A percentile compares a stretch with the other conserved stretches of the same genome.
phyloP scores from a whole-genome alignment of 2,888 invertebrate species.

The Heliconius ethilla region DNA sequence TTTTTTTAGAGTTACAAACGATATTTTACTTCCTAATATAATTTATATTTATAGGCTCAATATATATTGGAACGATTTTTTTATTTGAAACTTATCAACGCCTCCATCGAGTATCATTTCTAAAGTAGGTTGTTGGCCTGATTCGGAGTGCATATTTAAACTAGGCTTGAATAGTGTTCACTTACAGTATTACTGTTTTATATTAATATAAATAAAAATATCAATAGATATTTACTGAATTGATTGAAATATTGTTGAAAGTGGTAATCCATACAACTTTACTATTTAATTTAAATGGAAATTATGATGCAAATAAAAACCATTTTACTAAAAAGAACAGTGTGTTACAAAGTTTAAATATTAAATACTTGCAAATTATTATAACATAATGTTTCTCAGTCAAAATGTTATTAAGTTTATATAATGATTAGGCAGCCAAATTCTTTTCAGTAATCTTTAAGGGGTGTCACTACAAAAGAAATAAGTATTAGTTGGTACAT shows the following conservation, averaged over 20 bases:
- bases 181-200: constrained; percentile 17
- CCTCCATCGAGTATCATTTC: constrained; percentile 10
- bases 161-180: constrained; percentile 27
- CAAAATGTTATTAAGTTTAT: background rate
- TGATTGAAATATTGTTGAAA: background rate
- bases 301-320: background rate
- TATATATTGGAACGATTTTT: background rate
- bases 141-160: constrained; percentile 29
- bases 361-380: background rate
- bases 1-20: constrained; percentile 24
- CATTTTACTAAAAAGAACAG: no score
- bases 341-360: background rate
- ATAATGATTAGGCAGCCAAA: background rate
- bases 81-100: constrained; percentile 20
- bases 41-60: constrained; percentile 7
- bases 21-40: constrained; percentile 17
- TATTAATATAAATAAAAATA: constrained; percentile 5
- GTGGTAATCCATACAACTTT: background rate
- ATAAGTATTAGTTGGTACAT: background rate
- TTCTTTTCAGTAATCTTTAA: background rate
- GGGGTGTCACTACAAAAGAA: background rate
- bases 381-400: background rate
- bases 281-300: background rate
- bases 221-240: background rate
- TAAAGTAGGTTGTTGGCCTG: constrained; percentile 28